Percentiles rank a stretch among this genome's conserved stretches.
These are phyloP conservation scores for Phoebastria nigripes DNA, from an alignment of 2,797 vertebrate species.

Conservation along the genomic window DNA sequence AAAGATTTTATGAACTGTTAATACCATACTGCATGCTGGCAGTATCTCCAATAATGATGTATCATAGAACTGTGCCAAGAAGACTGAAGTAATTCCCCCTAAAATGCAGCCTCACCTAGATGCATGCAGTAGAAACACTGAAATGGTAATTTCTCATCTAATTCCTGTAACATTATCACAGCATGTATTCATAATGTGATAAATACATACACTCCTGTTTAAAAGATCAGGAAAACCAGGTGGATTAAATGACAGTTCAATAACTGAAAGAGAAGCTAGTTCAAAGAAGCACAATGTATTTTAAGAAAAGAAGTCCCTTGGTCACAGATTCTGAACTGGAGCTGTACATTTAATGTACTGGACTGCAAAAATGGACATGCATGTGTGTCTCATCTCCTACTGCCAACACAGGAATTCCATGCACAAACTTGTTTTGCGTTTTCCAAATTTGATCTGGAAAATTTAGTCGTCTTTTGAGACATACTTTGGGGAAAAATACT, in stretches of 20 bases:
- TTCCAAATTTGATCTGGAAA: neutral
- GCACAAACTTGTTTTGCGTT: neutral
- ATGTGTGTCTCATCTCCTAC: neutral
- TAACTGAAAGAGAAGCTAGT: neutral
- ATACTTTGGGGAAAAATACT: neutral
- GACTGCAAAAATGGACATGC: accelerated
- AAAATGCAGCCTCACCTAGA: neutral
- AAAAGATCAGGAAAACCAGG: neutral
- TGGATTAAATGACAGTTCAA: neutral
- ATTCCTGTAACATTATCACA: neutral
- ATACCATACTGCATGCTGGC: neutral
- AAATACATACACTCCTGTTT: neutral
- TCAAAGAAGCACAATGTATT: neutral
- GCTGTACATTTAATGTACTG: neutral
- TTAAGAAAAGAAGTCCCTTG: neutral
- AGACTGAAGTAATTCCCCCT: neutral
- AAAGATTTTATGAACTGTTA: neutral
- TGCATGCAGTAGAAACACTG: neutral
- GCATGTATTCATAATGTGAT: neutral
- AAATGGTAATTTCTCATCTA: neutral
- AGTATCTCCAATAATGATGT: neutral
- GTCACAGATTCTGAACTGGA: neutral
- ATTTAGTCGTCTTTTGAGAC: neutral
- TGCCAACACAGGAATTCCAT: neutral
- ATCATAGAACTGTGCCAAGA: neutral